Evolutionary conservation across 2,888 invertebrate genomes (phyloP).

Genomic region (Therioaphis trifolii): DNA sequence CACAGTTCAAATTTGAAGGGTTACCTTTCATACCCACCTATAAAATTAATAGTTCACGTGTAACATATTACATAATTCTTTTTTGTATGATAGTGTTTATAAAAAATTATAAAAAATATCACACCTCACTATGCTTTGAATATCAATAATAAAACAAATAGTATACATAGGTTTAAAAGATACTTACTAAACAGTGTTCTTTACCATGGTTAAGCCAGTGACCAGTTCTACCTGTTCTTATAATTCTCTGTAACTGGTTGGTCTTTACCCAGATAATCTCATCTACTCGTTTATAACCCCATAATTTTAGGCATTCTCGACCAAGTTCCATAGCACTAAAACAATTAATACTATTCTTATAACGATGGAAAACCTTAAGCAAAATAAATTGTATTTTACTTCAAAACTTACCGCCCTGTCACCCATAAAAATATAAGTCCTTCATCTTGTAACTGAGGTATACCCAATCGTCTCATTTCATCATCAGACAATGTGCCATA

Average conservation of each 20-base stretch:
- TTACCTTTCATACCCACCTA: conserved; percentile 95
- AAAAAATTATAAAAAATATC: too few species aligned
- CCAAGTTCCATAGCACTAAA: conserved; percentile 95
- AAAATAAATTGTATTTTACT: not conserved
- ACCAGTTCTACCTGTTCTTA: conserved; percentile 94
- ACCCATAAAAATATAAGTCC: conserved; percentile 98
- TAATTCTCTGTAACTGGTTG: conserved; percentile 96
- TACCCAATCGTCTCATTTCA: conserved; percentile 95
- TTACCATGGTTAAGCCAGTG: conserved; percentile 99
- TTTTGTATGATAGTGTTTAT: too few species aligned
- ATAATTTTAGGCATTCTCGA: conserved; percentile 91
- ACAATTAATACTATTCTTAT: not conserved
- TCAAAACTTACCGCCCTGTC: conserved; percentile 79
- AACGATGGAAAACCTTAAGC: too few species aligned
- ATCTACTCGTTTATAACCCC: conserved; percentile 97
- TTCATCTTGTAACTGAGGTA: conserved; percentile 94
- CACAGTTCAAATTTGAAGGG: conserved; percentile 89
- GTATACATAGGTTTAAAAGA: not conserved
- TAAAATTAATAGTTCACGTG: conserved; percentile 4
- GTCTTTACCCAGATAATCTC: conserved; percentile 99
- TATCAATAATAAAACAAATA: not conserved
- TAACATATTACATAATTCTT: too few species aligned
- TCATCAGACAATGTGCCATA: conserved; percentile 99
- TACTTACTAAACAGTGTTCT: conserved; percentile 88
- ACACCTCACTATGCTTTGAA: too few species aligned